A percentile compares a stretch with the other conserved stretches of the same genome.
Evolutionary conservation across 1,140 invertebrate species (phyloP).

Genomic region (Andrena cerasifolii): DNA sequence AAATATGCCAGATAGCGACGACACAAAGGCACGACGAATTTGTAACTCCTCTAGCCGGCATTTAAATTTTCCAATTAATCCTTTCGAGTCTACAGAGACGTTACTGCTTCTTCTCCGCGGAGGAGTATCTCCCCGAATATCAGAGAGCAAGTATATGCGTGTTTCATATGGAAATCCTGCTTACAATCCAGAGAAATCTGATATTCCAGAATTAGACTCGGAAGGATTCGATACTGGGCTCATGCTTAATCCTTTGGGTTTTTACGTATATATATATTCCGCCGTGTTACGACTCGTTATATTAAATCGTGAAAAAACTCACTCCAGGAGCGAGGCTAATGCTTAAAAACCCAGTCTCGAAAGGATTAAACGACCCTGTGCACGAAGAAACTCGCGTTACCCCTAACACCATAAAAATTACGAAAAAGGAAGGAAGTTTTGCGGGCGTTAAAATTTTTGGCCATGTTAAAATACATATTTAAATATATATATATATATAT

Average conservation of each 20-base stretch:
- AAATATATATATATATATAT: not conserved
- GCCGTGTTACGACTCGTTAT: not conserved
- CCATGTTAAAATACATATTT: conserved; percentile 50
- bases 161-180: not conserved
- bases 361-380: conserved; percentile 30
- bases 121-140: not conserved
- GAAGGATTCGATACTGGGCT: conserved; percentile 4
- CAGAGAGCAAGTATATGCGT: not conserved
- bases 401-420: conserved; percentile 27
- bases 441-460: conserved; percentile 38
- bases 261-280: not conserved
- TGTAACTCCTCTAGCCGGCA: conserved; percentile 51
- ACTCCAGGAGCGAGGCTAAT: too few species aligned
- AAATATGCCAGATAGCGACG: conserved; percentile 71
- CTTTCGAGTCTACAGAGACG: conserved; percentile 1
- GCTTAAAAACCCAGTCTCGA: not conserved
- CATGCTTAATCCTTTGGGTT: conserved; percentile 33
- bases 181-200: not conserved
- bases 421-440: conserved; percentile 30
- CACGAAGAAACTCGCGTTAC: not conserved
- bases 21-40: conserved; percentile 64
- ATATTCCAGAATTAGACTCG: not conserved
- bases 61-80: conserved; percentile 15
- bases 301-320: conserved; percentile 32
- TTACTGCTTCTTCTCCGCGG: not conserved